These are phyloP conservation scores for Pempheris klunzingeri DNA, from an alignment of 2,797 vertebrate genomes.

Conservation along the genomic window DNA sequence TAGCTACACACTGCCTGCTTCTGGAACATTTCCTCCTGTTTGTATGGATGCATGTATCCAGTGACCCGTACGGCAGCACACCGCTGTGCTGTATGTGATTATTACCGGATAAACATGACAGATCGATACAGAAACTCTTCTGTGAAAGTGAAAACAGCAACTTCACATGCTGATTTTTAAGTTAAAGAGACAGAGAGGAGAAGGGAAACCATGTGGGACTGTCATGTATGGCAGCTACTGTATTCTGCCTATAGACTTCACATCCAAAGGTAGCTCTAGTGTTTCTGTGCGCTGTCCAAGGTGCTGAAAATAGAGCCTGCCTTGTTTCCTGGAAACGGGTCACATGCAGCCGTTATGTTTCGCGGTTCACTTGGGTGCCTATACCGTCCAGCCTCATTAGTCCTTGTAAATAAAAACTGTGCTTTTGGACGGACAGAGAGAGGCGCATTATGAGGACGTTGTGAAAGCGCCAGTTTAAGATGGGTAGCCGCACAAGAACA, in stretches of 20 bases:
- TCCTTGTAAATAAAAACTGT: slow-evolving; percentile 18
- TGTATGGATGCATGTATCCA: slow-evolving; percentile 12
- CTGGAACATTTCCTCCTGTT: background rate
- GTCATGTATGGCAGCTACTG: background rate
- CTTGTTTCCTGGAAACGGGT: slow-evolving; percentile 75
- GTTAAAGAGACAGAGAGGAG: slow-evolving; percentile 1
- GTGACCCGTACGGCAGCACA: background rate
- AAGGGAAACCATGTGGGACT: background rate
- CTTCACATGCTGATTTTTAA: background rate
- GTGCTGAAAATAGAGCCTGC: slow-evolving; percentile 76
- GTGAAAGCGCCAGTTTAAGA: slow-evolving; percentile 10
- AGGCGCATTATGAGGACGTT: slow-evolving; percentile 22
- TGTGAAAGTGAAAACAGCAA: background rate
- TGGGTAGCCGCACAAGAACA: slow-evolving; percentile 51
- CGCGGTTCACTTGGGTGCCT: slow-evolving; percentile 45
- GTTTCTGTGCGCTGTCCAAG: slow-evolving; percentile 63
- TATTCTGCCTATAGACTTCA: slow-evolving; percentile 23
- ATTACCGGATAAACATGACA: background rate
- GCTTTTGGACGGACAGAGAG: slow-evolving; percentile 31
- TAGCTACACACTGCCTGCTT: background rate
- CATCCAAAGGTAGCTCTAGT: slow-evolving; percentile 46
- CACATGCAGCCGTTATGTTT: slow-evolving; percentile 60
- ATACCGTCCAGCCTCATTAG: slow-evolving; percentile 53
- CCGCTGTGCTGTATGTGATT: background rate
- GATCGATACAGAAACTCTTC: background rate